Evolutionary conservation across 2,797 vertebrate species (phyloP).

Genomic region (Cichlasoma orientale): DNA sequence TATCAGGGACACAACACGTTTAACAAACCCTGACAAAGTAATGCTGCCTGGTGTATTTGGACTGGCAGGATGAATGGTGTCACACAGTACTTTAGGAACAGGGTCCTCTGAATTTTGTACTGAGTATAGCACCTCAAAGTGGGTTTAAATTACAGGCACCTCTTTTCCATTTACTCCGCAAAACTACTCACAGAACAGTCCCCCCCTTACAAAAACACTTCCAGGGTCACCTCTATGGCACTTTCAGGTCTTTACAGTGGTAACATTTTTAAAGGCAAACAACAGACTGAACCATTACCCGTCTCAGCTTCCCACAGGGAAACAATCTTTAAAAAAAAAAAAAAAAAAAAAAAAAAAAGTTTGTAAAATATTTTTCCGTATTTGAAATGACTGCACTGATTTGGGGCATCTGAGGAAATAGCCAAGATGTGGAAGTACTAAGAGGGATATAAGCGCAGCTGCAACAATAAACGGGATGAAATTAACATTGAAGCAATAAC

Average conservation of each 20-base stretch:
- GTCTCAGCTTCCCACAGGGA: slow-evolving; percentile 57
- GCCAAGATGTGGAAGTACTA: slow-evolving; percentile 59
- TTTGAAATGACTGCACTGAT: slow-evolving; percentile 24
- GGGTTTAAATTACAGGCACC: slow-evolving; percentile 56
- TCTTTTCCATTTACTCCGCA: slow-evolving; percentile 43
- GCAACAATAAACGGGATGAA: slow-evolving; percentile 70
- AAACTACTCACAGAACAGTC: slow-evolving; percentile 54
- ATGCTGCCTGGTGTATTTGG: slow-evolving; percentile 29
- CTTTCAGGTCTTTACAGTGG: slow-evolving; percentile 78
- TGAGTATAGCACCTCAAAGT: slow-evolving; percentile 58
- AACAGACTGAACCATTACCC: slow-evolving; percentile 68
- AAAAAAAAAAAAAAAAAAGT: slow-evolving; percentile 36
- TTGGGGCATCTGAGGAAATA: slow-evolving; percentile 31
- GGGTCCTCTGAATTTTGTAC: slow-evolving; percentile 26
- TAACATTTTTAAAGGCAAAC: slow-evolving; percentile 72
- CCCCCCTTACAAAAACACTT: slow-evolving; percentile 59
- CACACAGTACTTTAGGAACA: slow-evolving; percentile 36
- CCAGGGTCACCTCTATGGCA: slow-evolving; percentile 72
- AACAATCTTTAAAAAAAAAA: slow-evolving; percentile 49
- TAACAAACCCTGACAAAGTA: neutral
- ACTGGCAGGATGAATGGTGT: slow-evolving; percentile 29
- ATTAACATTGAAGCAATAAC: slow-evolving; percentile 51
- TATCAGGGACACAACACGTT: slow-evolving; percentile 12
- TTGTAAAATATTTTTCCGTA: neutral
- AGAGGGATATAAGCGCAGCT: slow-evolving; percentile 71